Percentiles rank a stretch among this genome's conserved stretches.
These are phyloP conservation scores for Lagopus leucura DNA, from an alignment of 2,113 vertebrate species.

Conservation along the genomic window DNA sequence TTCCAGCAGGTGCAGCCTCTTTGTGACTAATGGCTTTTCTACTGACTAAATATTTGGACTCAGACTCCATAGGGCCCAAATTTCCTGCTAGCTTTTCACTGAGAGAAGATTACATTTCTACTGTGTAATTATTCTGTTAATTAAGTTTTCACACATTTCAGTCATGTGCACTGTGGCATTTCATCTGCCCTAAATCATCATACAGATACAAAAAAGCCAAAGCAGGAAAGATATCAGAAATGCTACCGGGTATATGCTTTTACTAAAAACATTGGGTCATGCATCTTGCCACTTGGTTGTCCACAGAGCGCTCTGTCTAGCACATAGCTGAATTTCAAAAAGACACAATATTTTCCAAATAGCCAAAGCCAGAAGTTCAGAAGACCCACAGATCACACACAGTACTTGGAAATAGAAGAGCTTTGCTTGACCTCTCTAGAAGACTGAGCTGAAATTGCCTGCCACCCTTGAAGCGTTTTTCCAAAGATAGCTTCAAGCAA, in stretches of 20 bases:
- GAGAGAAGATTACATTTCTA: not conserved
- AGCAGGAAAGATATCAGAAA: not conserved
- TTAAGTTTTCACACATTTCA: conserved; percentile 43
- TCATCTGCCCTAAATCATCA: not conserved
- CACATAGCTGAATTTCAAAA: not conserved
- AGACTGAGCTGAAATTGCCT: not conserved
- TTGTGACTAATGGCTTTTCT: conserved; percentile 21
- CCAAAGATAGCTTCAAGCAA: not conserved
- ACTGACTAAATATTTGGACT: not conserved
- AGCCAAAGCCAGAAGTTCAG: not conserved
- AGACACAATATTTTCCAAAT: not conserved
- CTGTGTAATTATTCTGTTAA: conserved; percentile 32
- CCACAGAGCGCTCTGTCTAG: not conserved
- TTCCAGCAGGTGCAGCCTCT: not conserved
- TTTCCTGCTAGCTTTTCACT: not conserved
- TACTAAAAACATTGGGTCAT: not conserved
- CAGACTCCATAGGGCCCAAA: not conserved
- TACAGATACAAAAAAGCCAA: not conserved
- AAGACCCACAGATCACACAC: not conserved
- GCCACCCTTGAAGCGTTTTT: not conserved
- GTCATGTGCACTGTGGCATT: conserved; percentile 1
- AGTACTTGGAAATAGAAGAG: not conserved
- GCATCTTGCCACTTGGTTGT: not conserved
- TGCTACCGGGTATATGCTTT: not conserved
- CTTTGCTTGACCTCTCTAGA: fast-evolving